Conservation (phyloP, 1,140 invertebrate genomes). For the Spodoptera litura region DNA sequence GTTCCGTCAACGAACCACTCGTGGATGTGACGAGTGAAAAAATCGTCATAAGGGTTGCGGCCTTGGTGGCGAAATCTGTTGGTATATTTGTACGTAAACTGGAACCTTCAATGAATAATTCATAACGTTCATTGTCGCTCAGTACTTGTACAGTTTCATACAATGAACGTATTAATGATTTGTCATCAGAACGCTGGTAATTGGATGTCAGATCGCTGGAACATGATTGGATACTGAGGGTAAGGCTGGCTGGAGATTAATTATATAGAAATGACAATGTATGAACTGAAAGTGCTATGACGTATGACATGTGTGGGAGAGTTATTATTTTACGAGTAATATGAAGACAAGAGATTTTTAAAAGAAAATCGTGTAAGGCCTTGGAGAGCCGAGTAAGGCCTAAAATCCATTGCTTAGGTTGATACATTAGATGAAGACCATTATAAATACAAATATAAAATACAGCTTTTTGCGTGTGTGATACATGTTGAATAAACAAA, state of each 20-base stretch:
- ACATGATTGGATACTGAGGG: slow-evolving; percentile 25
- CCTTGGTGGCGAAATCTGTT: slow-evolving; percentile 64
- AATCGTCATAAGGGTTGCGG: slow-evolving; percentile 43
- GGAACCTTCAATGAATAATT: slow-evolving; percentile 67
- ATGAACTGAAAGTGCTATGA: not conserved
- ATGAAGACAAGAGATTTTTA: too few relatives aligned
- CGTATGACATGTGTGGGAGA: too few relatives aligned
- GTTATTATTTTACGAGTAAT: too few relatives aligned
- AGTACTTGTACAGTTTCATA: slow-evolving; percentile 40
- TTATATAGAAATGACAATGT: slow-evolving; percentile 26
- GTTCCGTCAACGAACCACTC: slow-evolving; percentile 41
- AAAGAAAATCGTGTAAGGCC: too few relatives aligned
- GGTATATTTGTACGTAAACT: slow-evolving; percentile 58
- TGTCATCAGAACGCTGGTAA: slow-evolving; percentile 44
- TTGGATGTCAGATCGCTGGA: slow-evolving; percentile 30
- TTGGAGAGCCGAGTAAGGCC: too few relatives aligned
- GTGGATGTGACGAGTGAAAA: slow-evolving; percentile 40
- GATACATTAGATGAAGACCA: too few relatives aligned
- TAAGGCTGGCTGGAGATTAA: slow-evolving; percentile 20
- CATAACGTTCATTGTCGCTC: slow-evolving; percentile 47
- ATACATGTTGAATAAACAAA: too few relatives aligned
- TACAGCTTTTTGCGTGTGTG: too few relatives aligned
- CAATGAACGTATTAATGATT: slow-evolving; percentile 40
- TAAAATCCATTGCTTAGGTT: too few relatives aligned
- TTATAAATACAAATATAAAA: too few relatives aligned